Percentiles rank a stretch among this genome's conserved stretches.
Evolutionary conservation across 2,113 vertebrate species (phyloP).

Genomic region (Ochotona princeps): DNA sequence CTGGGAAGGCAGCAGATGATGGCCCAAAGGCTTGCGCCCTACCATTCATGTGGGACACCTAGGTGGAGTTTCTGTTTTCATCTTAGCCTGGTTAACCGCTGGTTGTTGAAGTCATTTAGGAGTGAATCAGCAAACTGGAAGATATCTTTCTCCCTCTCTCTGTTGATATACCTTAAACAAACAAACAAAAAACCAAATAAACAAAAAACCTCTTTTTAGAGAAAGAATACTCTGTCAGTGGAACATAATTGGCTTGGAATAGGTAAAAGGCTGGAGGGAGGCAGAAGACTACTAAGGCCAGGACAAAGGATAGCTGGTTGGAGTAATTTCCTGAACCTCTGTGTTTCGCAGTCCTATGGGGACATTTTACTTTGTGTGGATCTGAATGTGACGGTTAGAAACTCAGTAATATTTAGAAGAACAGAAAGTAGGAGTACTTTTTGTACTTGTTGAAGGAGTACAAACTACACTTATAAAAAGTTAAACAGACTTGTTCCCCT

Average conservation of each 20-base stretch:
- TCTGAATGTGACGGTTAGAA: conserved; percentile 18
- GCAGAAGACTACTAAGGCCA: too few relatives aligned
- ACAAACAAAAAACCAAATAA: too few relatives aligned
- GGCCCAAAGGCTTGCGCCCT: too few relatives aligned
- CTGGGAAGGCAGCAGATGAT: too few relatives aligned
- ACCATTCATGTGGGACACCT: too few relatives aligned
- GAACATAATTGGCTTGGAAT: neutral
- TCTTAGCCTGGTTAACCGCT: too few relatives aligned
- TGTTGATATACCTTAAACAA: too few relatives aligned
- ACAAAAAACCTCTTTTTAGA: neutral
- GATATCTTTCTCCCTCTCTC: too few relatives aligned
- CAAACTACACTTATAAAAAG: neutral
- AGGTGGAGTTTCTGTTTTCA: too few relatives aligned
- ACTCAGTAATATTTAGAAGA: neutral
- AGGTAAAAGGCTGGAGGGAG: neutral
- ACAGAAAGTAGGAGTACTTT: neutral
- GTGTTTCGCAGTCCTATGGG: neutral
- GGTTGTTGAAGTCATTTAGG: too few relatives aligned
- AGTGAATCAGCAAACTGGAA: too few relatives aligned
- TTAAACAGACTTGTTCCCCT: neutral
- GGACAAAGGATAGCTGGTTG: neutral
- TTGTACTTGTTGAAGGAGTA: too few relatives aligned
- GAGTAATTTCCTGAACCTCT: neutral
- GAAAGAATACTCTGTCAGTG: neutral
- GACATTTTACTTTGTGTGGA: neutral